phyloP scores from a whole-genome alignment of 2,113 vertebrate genomes.

The Heterochromis multidens region DNA sequence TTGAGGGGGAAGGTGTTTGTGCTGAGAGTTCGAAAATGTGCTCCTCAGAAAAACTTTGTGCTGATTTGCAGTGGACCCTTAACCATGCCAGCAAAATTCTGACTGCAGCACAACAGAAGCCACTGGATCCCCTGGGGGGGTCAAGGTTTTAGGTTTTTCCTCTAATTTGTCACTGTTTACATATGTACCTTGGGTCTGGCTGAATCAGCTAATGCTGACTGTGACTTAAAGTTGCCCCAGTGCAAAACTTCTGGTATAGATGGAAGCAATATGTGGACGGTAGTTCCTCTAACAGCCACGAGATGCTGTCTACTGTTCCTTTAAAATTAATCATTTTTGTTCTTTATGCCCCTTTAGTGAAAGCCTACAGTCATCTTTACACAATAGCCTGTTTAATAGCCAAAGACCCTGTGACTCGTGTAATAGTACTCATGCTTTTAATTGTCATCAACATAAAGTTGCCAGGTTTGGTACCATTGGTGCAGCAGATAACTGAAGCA shows the following conservation, averaged over 20 bases:
- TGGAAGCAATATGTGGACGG: neutral
- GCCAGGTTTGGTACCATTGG: neutral
- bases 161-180: neutral
- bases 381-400: neutral
- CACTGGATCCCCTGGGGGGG: neutral
- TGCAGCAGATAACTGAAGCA: too few relatives aligned
- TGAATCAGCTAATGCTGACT: neutral
- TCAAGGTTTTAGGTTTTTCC: neutral
- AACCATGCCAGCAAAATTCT: neutral
- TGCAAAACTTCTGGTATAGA: neutral
- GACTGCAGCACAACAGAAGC: neutral
- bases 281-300: neutral
- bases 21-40: neutral
- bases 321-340: neutral
- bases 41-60: neutral
- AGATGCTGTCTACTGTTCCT: neutral
- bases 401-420: neutral
- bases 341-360: neutral
- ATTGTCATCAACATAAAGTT: neutral
- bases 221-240: neutral
- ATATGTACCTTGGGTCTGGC: neutral
- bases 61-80: neutral
- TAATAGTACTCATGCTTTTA: neutral
- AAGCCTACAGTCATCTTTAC: neutral
- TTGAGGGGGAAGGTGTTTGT: neutral